A percentile compares a stretch with the other conserved stretches of the same genome.
Evolutionary conservation across 2,888 invertebrate genomes (phyloP).

Genomic region (Clitarchus hookeri): DNA sequence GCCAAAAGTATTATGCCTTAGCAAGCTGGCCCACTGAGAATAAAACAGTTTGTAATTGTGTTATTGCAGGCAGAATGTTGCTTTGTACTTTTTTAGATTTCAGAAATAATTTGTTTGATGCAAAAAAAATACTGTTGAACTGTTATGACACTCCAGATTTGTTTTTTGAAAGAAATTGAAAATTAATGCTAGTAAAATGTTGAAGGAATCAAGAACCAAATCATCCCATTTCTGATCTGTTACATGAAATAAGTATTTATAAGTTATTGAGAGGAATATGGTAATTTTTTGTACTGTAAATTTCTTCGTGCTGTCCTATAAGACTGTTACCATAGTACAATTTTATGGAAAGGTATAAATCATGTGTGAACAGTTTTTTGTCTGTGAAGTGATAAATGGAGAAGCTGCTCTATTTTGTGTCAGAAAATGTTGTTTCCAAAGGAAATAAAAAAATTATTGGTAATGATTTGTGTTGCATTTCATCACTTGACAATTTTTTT

Average conservation of each 20-base stretch:
- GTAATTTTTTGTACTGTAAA: neutral
- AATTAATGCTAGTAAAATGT: neutral
- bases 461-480: neutral
- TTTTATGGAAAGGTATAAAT: neutral
- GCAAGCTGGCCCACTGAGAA: too few relatives aligned
- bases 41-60: too few relatives aligned
- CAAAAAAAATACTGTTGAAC: too few relatives aligned
- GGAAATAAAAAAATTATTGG: neutral
- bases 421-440: neutral
- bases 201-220: neutral
- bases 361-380: neutral
- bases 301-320: neutral
- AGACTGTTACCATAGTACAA: conserved; percentile 1
- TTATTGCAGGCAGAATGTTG: too few relatives aligned
- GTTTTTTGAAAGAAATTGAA: too few relatives aligned
- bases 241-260: neutral
- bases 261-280: too few relatives aligned
- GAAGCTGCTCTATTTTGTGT: neutral
- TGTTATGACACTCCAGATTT: too few relatives aligned
- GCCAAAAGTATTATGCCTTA: too few relatives aligned
- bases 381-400: neutral
- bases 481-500: too few relatives aligned
- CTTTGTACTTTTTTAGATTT: too few relatives aligned
- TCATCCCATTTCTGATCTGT: neutral
- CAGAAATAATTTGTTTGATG: too few relatives aligned